Base-by-base conservation (phyloP, 2,797 vertebrate species). In the Microctenopoma lineatum region DNA sequence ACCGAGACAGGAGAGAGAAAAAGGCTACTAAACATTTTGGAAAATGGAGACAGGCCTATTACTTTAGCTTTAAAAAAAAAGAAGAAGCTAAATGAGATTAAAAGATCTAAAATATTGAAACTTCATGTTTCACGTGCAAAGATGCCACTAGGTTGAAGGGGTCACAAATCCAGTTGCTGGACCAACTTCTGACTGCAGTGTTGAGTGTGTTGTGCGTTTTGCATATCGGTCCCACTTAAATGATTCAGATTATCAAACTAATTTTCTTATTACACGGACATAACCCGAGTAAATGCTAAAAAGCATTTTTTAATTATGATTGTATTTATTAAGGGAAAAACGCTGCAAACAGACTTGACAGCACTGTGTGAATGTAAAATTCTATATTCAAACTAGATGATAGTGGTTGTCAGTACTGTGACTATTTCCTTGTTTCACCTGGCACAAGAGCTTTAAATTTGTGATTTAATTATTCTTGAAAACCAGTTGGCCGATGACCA, bases 381-480 rank as follows among this genome's bases (percentile, higher is more conserved):
- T 9, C 0, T 38, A 38, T 10, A 38, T 34, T 65, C n/a, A 57
- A 65, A 63, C 15, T 2, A 32, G 18, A 54, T 48, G 36, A 56
- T 1, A 13, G 42, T 26, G 3, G 34, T 39, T 46, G 36, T 18
- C 7, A 13, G 45, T n/a, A 27, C 42, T 42, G 48, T 65, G 52
- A 27, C 48, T 32, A 27, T 45, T 54, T 34, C 15, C 29, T 16
- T 38, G 51, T 44, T 44, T 41, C 56, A 45, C 18, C 36, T 18
- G 29, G 11, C 15, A 57, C 5, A 39, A 42, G 34, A 60, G 12
- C 52, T 34, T n/a, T 44, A 44, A 53, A 67, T 29, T 3, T 50
- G n/a, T 25, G n/a, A 65, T 66, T 55, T 36, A 32, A 61, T 80
- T 59, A 47, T 55, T 61, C 5, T 29, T 36, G 32, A 67, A 55